These are phyloP conservation scores for Stegastes partitus DNA, from an alignment of 2,113 vertebrate species.

Conservation along the genomic window DNA sequence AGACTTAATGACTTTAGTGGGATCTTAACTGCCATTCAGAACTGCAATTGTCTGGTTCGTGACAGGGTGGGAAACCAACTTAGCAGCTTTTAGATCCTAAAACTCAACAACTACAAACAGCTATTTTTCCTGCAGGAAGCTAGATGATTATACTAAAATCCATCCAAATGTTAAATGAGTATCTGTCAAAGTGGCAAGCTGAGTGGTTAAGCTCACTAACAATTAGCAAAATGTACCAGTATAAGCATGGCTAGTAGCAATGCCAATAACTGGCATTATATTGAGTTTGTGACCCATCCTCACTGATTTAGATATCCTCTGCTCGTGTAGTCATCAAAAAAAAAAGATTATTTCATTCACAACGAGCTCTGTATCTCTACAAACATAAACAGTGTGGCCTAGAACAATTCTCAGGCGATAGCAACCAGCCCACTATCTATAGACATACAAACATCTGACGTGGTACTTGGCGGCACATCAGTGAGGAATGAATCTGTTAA, in stretches of 20 bases:
- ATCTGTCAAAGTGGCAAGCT: background rate
- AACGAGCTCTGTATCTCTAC: conserved; percentile 31
- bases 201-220: background rate
- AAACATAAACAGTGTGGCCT: conserved; percentile 41
- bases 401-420: conserved; percentile 68
- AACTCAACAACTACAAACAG: background rate
- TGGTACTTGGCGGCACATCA: conserved; percentile 50
- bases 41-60: conserved; percentile 11
- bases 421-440: conserved; percentile 49
- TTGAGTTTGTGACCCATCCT: conserved; percentile 2
- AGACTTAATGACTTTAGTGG: conserved; percentile 27
- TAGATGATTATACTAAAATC: background rate
- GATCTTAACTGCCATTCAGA: conserved; percentile 38
- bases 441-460: conserved; percentile 71
- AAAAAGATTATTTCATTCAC: conserved; percentile 35
- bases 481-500: conserved; percentile 50
- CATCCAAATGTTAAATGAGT: background rate
- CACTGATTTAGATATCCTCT: background rate
- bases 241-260: background rate
- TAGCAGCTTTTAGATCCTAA: background rate
- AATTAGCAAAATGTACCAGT: conserved; percentile 9
- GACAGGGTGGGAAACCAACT: conserved; percentile 36
- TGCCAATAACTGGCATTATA: background rate
- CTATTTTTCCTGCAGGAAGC: conserved; percentile 13
- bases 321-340: background rate